Percentiles rank a stretch among this genome's conserved stretches.
These are phyloP conservation scores for Lytechinus pictus DNA, from an alignment of 35 echinoderm and acorn worm species.

Conservation along the genomic window DNA sequence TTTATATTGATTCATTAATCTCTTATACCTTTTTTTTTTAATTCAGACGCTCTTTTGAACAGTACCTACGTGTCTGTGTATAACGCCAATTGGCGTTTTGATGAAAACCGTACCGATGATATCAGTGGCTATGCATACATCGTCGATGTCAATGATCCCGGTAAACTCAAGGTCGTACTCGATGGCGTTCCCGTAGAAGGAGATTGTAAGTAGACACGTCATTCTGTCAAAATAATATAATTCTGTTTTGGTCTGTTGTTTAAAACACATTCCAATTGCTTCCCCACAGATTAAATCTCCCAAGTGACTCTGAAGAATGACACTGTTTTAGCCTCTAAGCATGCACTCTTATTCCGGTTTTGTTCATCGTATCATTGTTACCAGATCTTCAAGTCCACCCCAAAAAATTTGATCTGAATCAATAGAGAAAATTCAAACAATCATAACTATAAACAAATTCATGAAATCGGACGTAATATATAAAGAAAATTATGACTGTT, in stretches of 20 bases:
- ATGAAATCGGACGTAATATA: too few relatives aligned
- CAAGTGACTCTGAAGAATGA: too few relatives aligned
- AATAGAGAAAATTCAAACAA: too few relatives aligned
- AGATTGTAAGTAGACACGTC: constrained; percentile 61
- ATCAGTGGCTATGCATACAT: constrained; percentile 76
- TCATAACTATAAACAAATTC: too few relatives aligned
- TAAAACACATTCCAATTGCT: too few relatives aligned
- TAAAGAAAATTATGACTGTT: too few relatives aligned
- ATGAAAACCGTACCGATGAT: not conserved
- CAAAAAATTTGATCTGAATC: too few relatives aligned
- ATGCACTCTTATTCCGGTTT: too few relatives aligned
- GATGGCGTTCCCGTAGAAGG: constrained; percentile 76
- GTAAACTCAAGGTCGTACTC: constrained; percentile 67
- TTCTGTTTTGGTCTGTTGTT: not conserved
- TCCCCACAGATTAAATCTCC: too few relatives aligned
- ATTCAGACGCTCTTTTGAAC: constrained; percentile 47
- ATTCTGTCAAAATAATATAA: not conserved
- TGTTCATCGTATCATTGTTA: too few relatives aligned
- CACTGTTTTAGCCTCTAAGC: too few relatives aligned
- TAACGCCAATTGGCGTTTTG: constrained; percentile 65
- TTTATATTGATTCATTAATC: not conserved
- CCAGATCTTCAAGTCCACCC: too few relatives aligned
- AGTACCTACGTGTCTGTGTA: constrained; percentile 66
- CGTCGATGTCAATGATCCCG: constrained; percentile 63
- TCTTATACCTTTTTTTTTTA: not conserved